Evolutionary conservation across 2,113 vertebrate genomes (phyloP), one percentile per base, ranked within the genome.

Genomic region (Ginglymostoma cirratum): DNA sequence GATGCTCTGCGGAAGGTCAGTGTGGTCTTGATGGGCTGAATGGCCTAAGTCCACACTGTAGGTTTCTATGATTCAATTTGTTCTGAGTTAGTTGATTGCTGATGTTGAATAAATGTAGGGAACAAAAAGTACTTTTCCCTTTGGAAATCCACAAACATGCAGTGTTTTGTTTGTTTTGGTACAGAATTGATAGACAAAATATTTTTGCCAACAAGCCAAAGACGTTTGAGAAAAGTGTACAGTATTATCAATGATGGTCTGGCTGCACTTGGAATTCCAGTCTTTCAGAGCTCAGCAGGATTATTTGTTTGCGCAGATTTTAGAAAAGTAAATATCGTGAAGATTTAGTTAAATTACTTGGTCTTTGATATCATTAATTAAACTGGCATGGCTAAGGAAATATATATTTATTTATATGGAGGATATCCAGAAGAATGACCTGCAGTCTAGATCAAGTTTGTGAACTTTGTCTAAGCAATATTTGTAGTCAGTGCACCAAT

Each of bases 231-330:
- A 34, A 96, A 96, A 94, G 96, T 96, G 5, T 95, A 95, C 87
- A 96, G 34, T 65, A 95, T 96, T 94, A 96, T 97, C 14, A 96
- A 96, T 89, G 89, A 87, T 92, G 96, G 97, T 30, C 96, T 97
- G 42, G 69, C 94, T 89, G 45, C 96, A 10, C 7, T 96, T 72
- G 96, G 96, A 76, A 96, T 97, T 95, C 96, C 96, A 0, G 86
- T 97, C 85, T 67, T 96, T 55, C 95, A 90, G 95, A 96, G 96
- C 12, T 96, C 96, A 15, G 96, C 95, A 96, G 97, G 96, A 83
- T 96, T 97, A 48, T 97, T 23, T 83, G 96, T 97, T n/a, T 97
- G 97, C 96, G 97, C 96, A 55, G 97, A 97, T 96, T 97, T 97
- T 96, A 96, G 97, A 93, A 96, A 97, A 96, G 96, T 97, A 95